These are phyloP conservation scores for Microcaecilia unicolor DNA, from an alignment of 2,797 vertebrate species.

Conservation along the genomic window DNA sequence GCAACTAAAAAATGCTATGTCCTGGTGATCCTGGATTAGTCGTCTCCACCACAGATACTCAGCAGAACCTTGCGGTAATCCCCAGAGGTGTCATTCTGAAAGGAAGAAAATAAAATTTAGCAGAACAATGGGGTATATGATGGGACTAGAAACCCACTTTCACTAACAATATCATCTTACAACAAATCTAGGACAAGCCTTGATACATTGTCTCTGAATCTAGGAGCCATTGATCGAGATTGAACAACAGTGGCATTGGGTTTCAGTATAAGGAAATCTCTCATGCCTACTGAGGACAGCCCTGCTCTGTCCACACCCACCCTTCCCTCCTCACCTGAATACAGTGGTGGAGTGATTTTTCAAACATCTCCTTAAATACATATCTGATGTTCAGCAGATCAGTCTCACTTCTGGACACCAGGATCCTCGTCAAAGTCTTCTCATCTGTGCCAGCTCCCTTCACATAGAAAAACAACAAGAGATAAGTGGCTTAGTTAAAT, in stretches of 20 bases:
- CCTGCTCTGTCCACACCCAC: neutral
- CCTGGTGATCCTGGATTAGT: constrained; percentile 42
- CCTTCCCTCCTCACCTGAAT: constrained; percentile 67
- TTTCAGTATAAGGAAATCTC: no score
- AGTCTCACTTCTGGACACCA: constrained; percentile 83
- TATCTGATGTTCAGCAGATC: constrained; percentile 87
- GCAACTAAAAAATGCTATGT: no score
- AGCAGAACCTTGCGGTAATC: constrained; percentile 87
- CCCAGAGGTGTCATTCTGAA: constrained; percentile 88
- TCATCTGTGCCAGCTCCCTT: constrained; percentile 93
- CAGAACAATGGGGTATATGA: no score
- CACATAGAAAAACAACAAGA: constrained; percentile 1
- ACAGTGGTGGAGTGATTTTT: constrained; percentile 79
- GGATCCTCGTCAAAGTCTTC: constrained; percentile 83
- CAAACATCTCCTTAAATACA: constrained; percentile 84
- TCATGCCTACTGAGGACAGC: neutral
- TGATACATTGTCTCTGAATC: no score
- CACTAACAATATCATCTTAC: no score
- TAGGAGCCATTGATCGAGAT: neutral
- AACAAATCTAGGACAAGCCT: no score
- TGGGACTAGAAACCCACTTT: no score
- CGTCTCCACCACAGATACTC: constrained; percentile 76
- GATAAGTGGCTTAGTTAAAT: neutral
- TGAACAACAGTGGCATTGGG: no score
- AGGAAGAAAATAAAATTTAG: constrained; percentile 6